A percentile compares a stretch with the other conserved stretches of the same genome.
Evolutionary conservation across 2,113 vertebrate genomes (phyloP).

Genomic region (Forbesichthys agassizii): DNA sequence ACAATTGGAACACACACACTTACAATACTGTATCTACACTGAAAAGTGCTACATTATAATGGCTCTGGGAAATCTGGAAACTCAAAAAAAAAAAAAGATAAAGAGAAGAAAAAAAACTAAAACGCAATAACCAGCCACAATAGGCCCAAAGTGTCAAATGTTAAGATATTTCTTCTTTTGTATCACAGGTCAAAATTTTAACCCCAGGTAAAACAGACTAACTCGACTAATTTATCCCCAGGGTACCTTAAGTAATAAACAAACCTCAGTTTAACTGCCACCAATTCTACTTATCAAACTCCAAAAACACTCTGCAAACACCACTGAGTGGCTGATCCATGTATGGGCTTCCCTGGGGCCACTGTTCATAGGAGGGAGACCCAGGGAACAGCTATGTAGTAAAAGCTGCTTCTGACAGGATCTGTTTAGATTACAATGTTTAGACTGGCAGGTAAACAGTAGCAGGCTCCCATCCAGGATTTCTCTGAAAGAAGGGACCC

Average conservation of each 20-base stretch:
- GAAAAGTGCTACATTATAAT: no score
- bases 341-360: constrained; percentile 24
- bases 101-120: no score
- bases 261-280: constrained; percentile 5
- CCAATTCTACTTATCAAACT: constrained; percentile 5
- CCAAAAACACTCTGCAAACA: constrained; percentile 50
- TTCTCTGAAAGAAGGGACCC: constrained; percentile 42
- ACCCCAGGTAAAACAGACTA: constrained; percentile 25
- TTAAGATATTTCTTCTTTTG: no score
- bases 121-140: no score
- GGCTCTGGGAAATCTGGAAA: no score
- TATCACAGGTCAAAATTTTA: constrained; percentile 7
- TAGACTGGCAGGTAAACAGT: constrained; percentile 61
- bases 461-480: constrained; percentile 62
- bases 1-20: no score
- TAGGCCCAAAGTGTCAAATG: no score
- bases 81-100: no score
- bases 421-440: constrained; percentile 40
- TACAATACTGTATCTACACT: no score
- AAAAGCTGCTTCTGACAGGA: constrained; percentile 41
- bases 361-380: constrained; percentile 3
- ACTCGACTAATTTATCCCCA: not conserved
- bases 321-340: constrained; percentile 13
- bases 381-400: constrained; percentile 11
- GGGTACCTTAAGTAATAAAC: not conserved